Evolutionary conservation across 2,888 invertebrate genomes (phyloP), one percentile per base, ranked within the genome.

Genomic region (Poecilobothrus nobilitatus): DNA sequence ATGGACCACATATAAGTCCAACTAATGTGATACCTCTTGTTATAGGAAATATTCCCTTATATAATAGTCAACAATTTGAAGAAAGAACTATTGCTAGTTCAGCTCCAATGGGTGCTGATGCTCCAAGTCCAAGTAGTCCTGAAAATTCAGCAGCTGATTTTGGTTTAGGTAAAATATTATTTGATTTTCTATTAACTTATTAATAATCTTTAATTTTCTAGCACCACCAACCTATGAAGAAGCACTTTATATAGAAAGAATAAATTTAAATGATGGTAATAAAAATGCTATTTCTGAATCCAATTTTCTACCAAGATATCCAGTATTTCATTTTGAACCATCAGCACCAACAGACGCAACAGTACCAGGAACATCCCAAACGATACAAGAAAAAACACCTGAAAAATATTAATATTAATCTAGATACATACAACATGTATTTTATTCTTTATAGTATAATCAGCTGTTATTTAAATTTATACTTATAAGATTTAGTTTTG

Each of bases 211-310:
- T 64, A 2, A 9, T 20, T 62, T 70, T 72, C 0, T 53, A 82
- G 82, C 80, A 9, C 81, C 81, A 8, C 82, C 82, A 10, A 76
- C 81, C 1, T 82, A 81, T 70, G 81, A 82, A 64, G 79, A 82
- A 71, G 80, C 80, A 65, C 76, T 79, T 72, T 78, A 81, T 74
- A 76, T 81, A 76, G 78, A 70, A 22, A 63, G 78, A 61, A 72
- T 77, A 1, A 76, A 79, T 53, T 77, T 80, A 33, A 78, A 74
- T 12, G 80, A 80, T 66, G 77, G 6, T 4, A 18, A 75, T 66
- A 76, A 75, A 3, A 77, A 79, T 67, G 75, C 74, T 0, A 75
- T 76, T 1, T 77, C 76, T 62, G 69, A 74, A 6, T 70, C 75
- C 2, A 76, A 73, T 0, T 81, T 80, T 69, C 77, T 79, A 1